Evolutionary conservation across 2,113 vertebrate species (phyloP).

Genomic region (Leucosticte australis): DNA sequence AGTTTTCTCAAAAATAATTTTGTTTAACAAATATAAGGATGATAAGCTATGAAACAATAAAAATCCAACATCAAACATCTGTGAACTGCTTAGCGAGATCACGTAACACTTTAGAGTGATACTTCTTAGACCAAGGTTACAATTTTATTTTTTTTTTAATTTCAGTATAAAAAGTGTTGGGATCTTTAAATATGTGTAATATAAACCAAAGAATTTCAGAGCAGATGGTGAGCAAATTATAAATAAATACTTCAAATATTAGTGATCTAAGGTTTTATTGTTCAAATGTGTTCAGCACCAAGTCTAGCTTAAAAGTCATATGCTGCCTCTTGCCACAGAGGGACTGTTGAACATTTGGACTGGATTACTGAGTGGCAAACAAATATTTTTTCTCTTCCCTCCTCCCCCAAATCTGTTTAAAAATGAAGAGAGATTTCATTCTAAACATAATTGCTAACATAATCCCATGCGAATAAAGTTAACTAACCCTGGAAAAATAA

Average conservation of each 20-base stretch:
- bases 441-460: constrained; percentile 80
- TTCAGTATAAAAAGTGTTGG: background rate
- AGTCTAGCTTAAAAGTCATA: constrained; percentile 49
- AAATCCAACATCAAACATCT: background rate
- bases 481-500: constrained; percentile 90
- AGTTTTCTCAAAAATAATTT: background rate
- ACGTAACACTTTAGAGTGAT: background rate
- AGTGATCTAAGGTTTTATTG: constrained; percentile 56
- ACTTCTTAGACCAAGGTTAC: background rate
- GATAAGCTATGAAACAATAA: background rate
- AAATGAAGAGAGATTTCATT: constrained; percentile 63
- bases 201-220: constrained; percentile 3
- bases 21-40: background rate
- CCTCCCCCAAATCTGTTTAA: constrained; percentile 54
- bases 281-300: constrained; percentile 34
- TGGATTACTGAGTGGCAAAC: constrained; percentile 58
- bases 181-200: background rate
- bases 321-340: constrained; percentile 73
- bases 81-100: background rate
- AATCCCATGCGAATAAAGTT: constrained; percentile 81
- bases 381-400: constrained; percentile 39
- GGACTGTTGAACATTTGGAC: constrained; percentile 69
- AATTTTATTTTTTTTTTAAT: background rate
- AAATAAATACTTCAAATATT: constrained; percentile 61
- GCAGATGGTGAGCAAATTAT: constrained; percentile 49